Percentiles rank a stretch among this genome's conserved stretches.
Evolutionary conservation across 2,113 vertebrate genomes (phyloP).

Genomic region (Ailurus styani): DNA sequence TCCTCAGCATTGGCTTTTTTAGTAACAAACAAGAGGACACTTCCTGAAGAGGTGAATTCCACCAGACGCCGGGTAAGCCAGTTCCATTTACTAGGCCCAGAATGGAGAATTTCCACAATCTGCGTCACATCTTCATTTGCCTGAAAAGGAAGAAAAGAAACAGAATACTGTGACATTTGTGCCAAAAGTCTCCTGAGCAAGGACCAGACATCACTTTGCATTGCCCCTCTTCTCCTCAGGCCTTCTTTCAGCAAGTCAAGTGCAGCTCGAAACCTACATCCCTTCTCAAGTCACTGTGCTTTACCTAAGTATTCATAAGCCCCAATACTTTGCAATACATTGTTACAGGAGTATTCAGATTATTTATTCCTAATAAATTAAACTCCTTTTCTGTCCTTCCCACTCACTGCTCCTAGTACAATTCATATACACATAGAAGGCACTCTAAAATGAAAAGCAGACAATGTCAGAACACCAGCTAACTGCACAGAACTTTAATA

Average conservation of each 20-base stretch:
- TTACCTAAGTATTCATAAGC: neutral
- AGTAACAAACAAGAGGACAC: slow-evolving; percentile 96
- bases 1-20: slow-evolving; percentile 97
- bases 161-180: neutral
- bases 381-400: neutral
- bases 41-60: slow-evolving; percentile 95
- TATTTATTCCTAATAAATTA: neutral
- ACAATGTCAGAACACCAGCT: neutral
- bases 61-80: slow-evolving; percentile 95
- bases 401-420: neutral
- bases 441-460: neutral
- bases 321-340: neutral
- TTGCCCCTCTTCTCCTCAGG: neutral
- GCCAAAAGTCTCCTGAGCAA: neutral
- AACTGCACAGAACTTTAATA: neutral
- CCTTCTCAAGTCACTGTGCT: neutral
- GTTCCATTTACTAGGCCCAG: slow-evolving; percentile 92
- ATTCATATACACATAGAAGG: neutral
- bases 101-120: slow-evolving; percentile 92
- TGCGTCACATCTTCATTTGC: slow-evolving; percentile 98
- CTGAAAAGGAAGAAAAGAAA: slow-evolving; percentile 76
- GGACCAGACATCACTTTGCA: neutral
- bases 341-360: neutral
- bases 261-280: neutral
- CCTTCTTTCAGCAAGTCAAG: slow-evolving; percentile 9